Evolutionary conservation across 2,113 vertebrate genomes (phyloP).

Genomic region (Origma solitaria): DNA sequence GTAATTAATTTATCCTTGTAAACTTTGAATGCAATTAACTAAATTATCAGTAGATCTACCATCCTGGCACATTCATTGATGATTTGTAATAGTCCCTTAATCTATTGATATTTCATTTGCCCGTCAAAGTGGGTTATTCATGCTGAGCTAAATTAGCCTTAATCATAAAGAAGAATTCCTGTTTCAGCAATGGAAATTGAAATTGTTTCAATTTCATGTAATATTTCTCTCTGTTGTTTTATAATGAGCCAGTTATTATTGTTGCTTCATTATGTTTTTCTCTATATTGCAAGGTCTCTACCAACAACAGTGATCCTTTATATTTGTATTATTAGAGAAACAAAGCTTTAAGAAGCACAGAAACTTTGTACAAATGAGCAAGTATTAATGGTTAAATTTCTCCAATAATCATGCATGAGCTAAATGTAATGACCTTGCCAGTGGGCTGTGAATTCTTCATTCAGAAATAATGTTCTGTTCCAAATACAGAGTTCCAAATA

Average conservation of each 20-base stretch:
- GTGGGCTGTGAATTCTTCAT: constrained; percentile 2
- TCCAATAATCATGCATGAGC: not conserved
- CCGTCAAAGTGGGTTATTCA: not conserved
- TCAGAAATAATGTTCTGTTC: constrained; percentile 5
- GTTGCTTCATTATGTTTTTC: not conserved
- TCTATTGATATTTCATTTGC: constrained; percentile 14
- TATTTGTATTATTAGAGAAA: not conserved
- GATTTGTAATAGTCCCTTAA: not conserved
- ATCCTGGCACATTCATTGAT: not conserved
- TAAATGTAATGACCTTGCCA: constrained; percentile 45
- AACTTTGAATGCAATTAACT: not conserved
- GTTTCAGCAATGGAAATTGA: not conserved
- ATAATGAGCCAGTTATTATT: not conserved
- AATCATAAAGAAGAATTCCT: not conserved
- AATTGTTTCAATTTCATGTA: not conserved
- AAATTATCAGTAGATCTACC: not conserved
- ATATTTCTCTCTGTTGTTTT: not conserved
- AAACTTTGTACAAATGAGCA: not conserved
- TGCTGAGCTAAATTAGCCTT: not conserved
- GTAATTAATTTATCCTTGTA: not conserved
- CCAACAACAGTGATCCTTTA: not conserved
- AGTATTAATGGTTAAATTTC: not conserved
- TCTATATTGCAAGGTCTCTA: not conserved
- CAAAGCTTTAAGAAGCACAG: not conserved
- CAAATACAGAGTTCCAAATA: not conserved